Evolutionary conservation across 2,113 vertebrate genomes (phyloP), one percentile per base, ranked within the genome.

Genomic region (Connochaetes taurinus): DNA sequence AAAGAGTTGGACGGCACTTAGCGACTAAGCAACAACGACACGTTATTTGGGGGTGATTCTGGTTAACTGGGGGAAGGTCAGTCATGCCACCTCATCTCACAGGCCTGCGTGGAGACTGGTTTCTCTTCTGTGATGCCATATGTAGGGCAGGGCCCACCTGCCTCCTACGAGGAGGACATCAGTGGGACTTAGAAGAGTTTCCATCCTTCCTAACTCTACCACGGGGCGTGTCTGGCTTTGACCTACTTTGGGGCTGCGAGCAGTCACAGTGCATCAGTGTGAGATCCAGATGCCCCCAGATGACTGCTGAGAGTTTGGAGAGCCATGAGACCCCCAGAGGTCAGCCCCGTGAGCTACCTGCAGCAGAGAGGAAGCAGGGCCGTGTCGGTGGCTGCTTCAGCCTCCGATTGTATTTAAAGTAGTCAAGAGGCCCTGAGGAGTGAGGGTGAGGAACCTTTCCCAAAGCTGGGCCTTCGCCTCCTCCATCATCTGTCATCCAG

Each of bases 341-440:
- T 60, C 55, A 19, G 36, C 36, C 55, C 25, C 5, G 0, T 6
- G 27, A 50, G 76, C 76, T 11, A 8, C 45, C 15, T 0, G 7
- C 4, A 5, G 45, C 45, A 80, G 29, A 47, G 16, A 17, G 36
- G 83, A 58, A 17, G 15, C 23, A 31, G 5, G 25, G 53, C 55
- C 15, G 0, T 11, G 36, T 15, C 1, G 0, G 7, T 43, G 36
- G 36, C 33, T 53, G 21, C n/a, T 55, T 78, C 52, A 57, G 88
- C 19, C 31, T 80, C 53, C 13, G 7, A n/a, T 17, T 47, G 8
- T n/a, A 47, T 33, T 60, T 90, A 58, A 60, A 80, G 58, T 29
- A 45, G 55, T 29, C 43, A 81, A 81, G 29, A 80, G 53, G 71
- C 31, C 17, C 29, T 43, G 7, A 16, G 29, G 36, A 29, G 17